These are phyloP conservation scores for Atlantisia rogersi DNA, from an alignment of 2,113 vertebrate genomes.

Conservation along the genomic window DNA sequence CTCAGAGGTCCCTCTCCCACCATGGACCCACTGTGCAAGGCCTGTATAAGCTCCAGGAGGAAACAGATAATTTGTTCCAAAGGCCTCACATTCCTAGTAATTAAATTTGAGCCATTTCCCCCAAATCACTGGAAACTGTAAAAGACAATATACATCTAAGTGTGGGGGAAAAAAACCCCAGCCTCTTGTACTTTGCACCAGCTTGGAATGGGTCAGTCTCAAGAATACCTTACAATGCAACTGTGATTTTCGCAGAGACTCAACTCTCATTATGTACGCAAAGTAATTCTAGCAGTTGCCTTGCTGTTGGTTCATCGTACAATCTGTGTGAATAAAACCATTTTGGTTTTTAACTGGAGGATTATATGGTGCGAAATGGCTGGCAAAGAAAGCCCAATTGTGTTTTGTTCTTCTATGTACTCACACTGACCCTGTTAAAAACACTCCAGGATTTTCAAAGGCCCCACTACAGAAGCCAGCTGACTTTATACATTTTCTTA, in stretches of 20 bases:
- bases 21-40: accelerated
- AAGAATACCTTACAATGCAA: neutral
- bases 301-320: neutral
- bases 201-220: neutral
- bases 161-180: neutral
- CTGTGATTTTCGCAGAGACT: neutral
- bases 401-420: neutral
- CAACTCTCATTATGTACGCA: neutral
- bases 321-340: neutral
- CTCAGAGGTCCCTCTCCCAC: neutral
- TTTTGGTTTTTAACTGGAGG: neutral
- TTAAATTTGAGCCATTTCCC: neutral
- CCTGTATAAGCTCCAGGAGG: neutral
- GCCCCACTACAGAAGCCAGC: neutral
- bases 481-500: neutral
- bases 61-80: neutral
- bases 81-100: neutral
- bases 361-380: neutral
- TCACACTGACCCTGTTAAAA: neutral
- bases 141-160: neutral
- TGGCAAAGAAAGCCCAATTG: neutral
- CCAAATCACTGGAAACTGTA: neutral
- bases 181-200: neutral
- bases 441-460: neutral
- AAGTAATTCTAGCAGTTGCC: neutral